phyloP scores from a whole-genome alignment of 2,797 vertebrate species.

The Onychomys leucogaster region DNA sequence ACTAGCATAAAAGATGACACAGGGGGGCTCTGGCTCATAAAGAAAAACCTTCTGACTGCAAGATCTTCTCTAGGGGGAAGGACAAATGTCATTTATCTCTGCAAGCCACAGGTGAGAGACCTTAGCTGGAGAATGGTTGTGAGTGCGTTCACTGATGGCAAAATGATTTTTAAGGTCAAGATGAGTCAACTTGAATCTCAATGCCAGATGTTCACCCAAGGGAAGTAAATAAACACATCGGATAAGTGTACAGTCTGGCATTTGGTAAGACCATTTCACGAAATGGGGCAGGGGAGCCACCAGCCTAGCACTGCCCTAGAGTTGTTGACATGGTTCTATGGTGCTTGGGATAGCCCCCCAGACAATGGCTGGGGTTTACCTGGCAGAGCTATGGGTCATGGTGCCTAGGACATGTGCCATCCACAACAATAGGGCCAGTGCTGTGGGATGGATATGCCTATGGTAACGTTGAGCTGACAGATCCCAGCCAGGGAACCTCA shows the following conservation, averaged over 20 bases:
- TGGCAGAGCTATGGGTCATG: accelerated
- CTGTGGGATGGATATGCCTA: no score
- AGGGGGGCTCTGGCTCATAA: not conserved
- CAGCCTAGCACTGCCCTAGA: accelerated
- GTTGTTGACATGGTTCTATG: no score
- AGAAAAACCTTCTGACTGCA: constrained; percentile 31
- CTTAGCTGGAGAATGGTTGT: not conserved
- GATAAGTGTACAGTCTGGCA: not conserved
- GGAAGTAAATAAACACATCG: not conserved
- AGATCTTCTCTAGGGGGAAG: not conserved
- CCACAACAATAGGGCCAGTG: not conserved
- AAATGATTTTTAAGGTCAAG: constrained; percentile 5
- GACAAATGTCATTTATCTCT: not conserved
- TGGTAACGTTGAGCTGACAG: no score
- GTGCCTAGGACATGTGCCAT: accelerated
- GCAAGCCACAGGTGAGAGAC: not conserved
- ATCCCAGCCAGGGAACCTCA: accelerated
- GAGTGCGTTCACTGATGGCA: not conserved
- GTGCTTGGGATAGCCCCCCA: no score
- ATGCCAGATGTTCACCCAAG: not conserved
- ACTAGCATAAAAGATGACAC: constrained; percentile 40
- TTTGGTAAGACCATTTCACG: not conserved
- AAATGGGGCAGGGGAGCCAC: accelerated
- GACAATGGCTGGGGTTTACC: accelerated
- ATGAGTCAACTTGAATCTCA: not conserved